Percentiles rank a stretch among this genome's conserved stretches.
Evolutionary conservation across 2,113 vertebrate genomes (phyloP).

Genomic region (Pachycephala philippinensis): DNA sequence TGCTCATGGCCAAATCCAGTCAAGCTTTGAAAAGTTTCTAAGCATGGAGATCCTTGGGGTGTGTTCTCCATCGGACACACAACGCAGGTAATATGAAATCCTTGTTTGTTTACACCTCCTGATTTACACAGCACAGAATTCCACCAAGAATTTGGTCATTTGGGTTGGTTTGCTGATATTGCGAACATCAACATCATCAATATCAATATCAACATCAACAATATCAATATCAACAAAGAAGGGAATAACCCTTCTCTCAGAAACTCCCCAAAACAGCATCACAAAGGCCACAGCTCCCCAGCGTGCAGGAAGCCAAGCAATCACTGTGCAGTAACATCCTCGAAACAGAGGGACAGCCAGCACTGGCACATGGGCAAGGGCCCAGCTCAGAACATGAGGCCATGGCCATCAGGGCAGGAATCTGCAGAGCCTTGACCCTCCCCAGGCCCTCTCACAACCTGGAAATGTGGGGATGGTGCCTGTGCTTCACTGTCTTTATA

Average conservation of each 20-base stretch:
- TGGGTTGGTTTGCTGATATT: background rate
- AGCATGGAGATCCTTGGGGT: background rate
- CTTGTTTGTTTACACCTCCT: background rate
- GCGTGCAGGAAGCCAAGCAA: background rate
- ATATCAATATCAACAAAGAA: no score
- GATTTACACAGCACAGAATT: background rate
- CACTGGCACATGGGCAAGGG: background rate
- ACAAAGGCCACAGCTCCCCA: background rate
- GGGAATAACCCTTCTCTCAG: background rate
- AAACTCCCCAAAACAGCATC: background rate
- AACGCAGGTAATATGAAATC: rapidly evolving
- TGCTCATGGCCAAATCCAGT: background rate
- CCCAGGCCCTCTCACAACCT: background rate
- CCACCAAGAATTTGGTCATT: background rate
- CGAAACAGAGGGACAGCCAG: background rate
- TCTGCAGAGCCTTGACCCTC: background rate
- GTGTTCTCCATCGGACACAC: background rate
- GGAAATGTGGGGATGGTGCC: background rate
- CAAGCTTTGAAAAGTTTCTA: background rate
- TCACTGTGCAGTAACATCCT: rapidly evolving
- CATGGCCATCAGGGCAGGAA: background rate
- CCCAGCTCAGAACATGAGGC: background rate
- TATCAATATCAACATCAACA: no score
- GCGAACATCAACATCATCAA: no score
- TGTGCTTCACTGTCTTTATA: background rate